Evolutionary conservation across 2,113 vertebrate genomes (phyloP), one percentile per base, ranked within the genome.

Genomic region (Xenopus laevis): DNA sequence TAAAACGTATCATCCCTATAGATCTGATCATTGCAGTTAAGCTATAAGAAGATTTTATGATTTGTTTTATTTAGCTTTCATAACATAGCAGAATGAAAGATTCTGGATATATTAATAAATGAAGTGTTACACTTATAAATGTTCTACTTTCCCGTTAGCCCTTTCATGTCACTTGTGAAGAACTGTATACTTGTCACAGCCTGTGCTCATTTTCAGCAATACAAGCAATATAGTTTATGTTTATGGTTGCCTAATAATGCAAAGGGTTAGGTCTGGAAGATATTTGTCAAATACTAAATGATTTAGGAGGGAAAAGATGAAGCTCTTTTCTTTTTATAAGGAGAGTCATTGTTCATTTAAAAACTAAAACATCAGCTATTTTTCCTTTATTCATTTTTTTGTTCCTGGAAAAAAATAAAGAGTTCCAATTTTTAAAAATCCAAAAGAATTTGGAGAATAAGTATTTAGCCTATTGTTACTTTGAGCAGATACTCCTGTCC

Each of bases 11-110:
- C 47, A 46, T 71, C 21, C 17, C 17, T 64, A 5, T 62, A 65
- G 65, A 65, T 0, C 2, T 74, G 68, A 80, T 72, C 62, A 68
- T 72, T 80, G 74, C 63, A 80, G 7, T 4, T 7, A 0, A 1
- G 1, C 64, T 68, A 59, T 50, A 67, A 52, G 0, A 0, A 1
- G 71, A 7, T 59, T 79, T 71, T 53, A 65, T 9, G 63, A 33
- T 44, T 18, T 70, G 52, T 4, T 83, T 59, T 18, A 81, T 74
- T 71, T 23, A 77, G 66, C 45, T 72, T 72, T 67, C 12, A 53
- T 50, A 71, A 16, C 47, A 71, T 76, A 78, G 76, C 1, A 72
- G 30, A 72, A 75, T 78, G 78, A 62, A 1, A 0, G 0, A 2
- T 57, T 79, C 75, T 63, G 47, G 60, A 78, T 53, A 20, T 59